A percentile compares a stretch with the other conserved stretches of the same genome.
phyloP scores from a whole-genome alignment of 2,113 vertebrate species.

The Pelecanoides urinatrix region DNA sequence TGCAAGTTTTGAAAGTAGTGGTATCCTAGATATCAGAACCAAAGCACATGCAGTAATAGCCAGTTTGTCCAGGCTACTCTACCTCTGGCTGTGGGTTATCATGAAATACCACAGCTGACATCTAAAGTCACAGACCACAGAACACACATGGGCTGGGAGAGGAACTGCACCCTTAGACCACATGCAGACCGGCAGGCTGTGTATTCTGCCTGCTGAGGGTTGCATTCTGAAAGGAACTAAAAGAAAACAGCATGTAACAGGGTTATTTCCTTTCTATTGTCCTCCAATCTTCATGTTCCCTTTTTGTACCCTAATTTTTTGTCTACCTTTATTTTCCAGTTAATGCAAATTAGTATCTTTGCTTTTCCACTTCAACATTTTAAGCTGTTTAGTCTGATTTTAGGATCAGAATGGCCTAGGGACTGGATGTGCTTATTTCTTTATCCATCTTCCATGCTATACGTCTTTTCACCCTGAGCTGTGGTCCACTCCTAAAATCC shows the following conservation, averaged over 20 bases:
- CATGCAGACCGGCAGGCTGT: background rate
- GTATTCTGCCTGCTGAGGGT: background rate
- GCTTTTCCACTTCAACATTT: background rate
- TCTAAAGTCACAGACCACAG: background rate
- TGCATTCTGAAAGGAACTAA: background rate
- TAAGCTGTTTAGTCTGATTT: background rate
- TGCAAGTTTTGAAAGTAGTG: background rate
- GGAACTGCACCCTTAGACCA: background rate
- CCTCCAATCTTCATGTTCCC: background rate
- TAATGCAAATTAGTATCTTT: background rate
- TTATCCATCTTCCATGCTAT: background rate
- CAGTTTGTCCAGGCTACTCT: background rate
- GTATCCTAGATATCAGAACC: background rate
- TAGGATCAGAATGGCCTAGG: background rate
- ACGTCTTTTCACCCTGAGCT: background rate
- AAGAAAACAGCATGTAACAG: background rate
- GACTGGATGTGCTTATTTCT: background rate
- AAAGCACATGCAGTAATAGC: background rate
- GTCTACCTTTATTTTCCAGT: background rate
- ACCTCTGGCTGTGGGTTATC: background rate
- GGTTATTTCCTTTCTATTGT: background rate
- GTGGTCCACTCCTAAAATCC: background rate
- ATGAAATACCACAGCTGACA: background rate
- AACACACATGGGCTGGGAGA: background rate
- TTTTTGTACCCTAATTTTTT: background rate